phyloP scores from a whole-genome alignment of 1,140 invertebrate genomes.

The Pseudomyrmex concolor region DNA sequence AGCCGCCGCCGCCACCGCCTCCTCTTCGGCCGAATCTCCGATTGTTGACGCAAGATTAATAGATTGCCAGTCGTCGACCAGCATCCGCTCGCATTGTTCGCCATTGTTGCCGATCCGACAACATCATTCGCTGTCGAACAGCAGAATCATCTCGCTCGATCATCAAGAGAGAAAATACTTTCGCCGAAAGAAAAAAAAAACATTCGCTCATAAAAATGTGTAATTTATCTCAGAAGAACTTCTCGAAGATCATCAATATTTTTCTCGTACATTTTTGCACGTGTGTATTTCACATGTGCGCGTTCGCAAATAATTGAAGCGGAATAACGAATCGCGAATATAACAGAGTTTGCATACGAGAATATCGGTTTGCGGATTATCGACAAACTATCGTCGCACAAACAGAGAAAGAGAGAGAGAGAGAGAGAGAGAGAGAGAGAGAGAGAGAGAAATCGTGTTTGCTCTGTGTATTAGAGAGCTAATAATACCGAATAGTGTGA shows the following conservation, averaged over 20 bases:
- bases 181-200: neutral
- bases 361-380: neutral
- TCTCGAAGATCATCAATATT: neutral
- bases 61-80: neutral
- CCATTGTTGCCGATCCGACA: neutral
- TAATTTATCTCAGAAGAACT: neutral
- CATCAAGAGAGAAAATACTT: neutral
- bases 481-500: constrained; percentile 31
- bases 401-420: neutral
- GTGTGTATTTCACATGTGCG: neutral
- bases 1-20: neutral
- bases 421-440: neutral
- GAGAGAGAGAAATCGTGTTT: neutral
- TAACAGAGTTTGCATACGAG: neutral
- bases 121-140: too few relatives aligned
- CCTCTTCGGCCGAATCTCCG: neutral
- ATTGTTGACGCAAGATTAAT: constrained; percentile 43
- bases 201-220: neutral
- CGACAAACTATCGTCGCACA: neutral
- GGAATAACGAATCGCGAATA: neutral
- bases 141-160: too few relatives aligned
- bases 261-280: neutral
- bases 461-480: neutral
- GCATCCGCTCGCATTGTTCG: constrained; percentile 4
- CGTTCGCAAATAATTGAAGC: neutral